Percentiles rank a stretch among this genome's conserved stretches.
Conservation (phyloP, 2,113 vertebrate species). For the Azemiops feae region DNA sequence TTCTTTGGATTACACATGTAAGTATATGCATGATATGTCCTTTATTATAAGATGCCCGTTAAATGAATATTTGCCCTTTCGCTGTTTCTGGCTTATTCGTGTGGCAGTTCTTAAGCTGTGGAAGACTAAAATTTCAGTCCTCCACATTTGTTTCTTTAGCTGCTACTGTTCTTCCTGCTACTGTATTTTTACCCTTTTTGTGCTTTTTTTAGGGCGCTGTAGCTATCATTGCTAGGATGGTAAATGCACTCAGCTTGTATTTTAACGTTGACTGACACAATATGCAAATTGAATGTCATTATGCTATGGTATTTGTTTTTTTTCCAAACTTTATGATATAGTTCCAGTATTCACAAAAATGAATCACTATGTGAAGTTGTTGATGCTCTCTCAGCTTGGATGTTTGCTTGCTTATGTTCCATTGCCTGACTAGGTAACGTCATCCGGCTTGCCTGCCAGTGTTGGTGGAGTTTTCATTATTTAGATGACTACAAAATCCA, state of each 20-base stretch:
- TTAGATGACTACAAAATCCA: not conserved
- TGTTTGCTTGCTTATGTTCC: not conserved
- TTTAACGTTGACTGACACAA: not conserved
- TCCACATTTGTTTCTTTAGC: not conserved
- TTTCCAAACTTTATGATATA: not conserved
- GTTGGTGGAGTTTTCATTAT: not conserved
- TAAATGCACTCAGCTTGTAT: not conserved
- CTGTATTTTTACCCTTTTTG: not conserved
- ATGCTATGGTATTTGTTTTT: not conserved
- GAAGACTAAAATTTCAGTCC: not conserved
- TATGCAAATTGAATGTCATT: not conserved
- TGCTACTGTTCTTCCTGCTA: not conserved
- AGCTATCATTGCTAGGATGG: not conserved
- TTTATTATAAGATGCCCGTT: not conserved
- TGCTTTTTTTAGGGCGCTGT: not conserved
- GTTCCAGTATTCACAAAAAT: not conserved
- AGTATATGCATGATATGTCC: not conserved
- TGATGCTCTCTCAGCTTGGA: not conserved
- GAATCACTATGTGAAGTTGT: not conserved
- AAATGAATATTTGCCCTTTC: not conserved
- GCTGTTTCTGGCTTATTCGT: not conserved
- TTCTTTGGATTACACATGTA: conserved; percentile 1
- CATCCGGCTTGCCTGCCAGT: not conserved
- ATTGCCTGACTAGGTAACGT: not conserved
- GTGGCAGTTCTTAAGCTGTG: not conserved